Percentiles rank a stretch among this genome's conserved stretches.
Evolutionary conservation across 2,797 vertebrate species (phyloP).

Genomic region (Phoxinus dragarum): DNA sequence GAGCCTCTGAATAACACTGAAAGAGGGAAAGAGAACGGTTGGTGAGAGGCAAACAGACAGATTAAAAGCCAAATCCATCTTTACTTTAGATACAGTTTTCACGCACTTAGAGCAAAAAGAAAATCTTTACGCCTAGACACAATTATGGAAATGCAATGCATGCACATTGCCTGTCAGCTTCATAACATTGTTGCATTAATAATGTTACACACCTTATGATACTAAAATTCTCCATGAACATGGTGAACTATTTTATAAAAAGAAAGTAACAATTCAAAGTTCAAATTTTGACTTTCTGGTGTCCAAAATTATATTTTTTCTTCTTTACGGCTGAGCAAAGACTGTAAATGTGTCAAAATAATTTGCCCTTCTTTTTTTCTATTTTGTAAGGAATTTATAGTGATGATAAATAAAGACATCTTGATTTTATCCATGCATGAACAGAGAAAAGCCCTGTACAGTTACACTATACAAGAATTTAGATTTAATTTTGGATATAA

Average conservation of each 20-base stretch:
- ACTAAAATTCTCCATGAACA: background rate
- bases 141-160: background rate
- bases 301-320: background rate
- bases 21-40: slow-evolving; percentile 59
- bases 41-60: slow-evolving; percentile 28
- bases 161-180: background rate
- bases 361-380: background rate
- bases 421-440: background rate
- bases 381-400: background rate
- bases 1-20: slow-evolving; percentile 66
- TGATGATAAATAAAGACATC: background rate
- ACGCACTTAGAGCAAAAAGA: background rate
- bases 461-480: background rate
- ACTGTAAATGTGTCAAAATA: slow-evolving; percentile 8
- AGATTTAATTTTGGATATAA: background rate
- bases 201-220: background rate
- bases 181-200: background rate
- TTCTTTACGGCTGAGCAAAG: background rate
- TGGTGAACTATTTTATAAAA: background rate
- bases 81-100: background rate
- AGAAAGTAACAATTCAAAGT: background rate
- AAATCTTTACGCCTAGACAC: background rate
- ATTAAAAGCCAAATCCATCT: slow-evolving; percentile 5
- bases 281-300: background rate
- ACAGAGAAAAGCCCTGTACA: background rate